Percentiles rank a stretch among this genome's conserved stretches.
phyloP scores from a whole-genome alignment of 1,140 invertebrate genomes.

The Papilio polytes region DNA sequence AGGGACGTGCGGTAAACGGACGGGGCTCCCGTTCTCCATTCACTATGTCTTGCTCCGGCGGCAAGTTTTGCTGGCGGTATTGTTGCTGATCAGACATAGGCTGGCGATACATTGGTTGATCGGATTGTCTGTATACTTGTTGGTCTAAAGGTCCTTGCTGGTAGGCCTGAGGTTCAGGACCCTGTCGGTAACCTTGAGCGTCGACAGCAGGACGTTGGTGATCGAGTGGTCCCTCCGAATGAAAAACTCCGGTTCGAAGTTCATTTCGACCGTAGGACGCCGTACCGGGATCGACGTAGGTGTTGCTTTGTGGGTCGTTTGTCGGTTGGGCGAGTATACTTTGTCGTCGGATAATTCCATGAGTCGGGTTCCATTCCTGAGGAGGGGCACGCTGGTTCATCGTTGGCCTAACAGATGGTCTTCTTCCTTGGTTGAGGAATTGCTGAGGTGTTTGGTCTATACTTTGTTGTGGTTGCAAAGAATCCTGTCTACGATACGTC shows the following conservation, averaged over 20 bases:
- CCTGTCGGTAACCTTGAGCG: slow-evolving; percentile 43
- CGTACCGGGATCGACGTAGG: slow-evolving; percentile 60
- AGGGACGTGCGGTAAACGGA: slow-evolving; percentile 82
- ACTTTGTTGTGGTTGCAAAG: slow-evolving; percentile 64
- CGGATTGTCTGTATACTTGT: slow-evolving; percentile 58
- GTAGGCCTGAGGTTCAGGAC: slow-evolving; percentile 46
- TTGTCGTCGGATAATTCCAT: slow-evolving; percentile 63
- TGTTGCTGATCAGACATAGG: slow-evolving; percentile 45
- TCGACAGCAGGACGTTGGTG: slow-evolving; percentile 48
- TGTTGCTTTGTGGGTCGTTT: slow-evolving; percentile 59
- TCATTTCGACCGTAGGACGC: slow-evolving; percentile 66
- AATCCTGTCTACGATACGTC: slow-evolving; percentile 57
- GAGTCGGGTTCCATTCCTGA: slow-evolving; percentile 70
- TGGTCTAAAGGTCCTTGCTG: slow-evolving; percentile 63
- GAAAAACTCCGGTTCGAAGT: slow-evolving; percentile 65
- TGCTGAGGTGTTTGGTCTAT: slow-evolving; percentile 71
- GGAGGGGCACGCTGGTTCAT: slow-evolving; percentile 61
- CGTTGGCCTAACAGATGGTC: slow-evolving; percentile 57
- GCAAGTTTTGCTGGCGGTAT: slow-evolving; percentile 47
- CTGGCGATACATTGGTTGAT: slow-evolving; percentile 63
- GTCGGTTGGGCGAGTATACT: slow-evolving; percentile 70
- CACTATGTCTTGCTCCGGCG: slow-evolving; percentile 60
- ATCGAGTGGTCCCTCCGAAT: slow-evolving; percentile 64
- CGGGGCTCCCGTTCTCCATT: slow-evolving; percentile 71
- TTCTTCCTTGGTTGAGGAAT: slow-evolving; percentile 66